Evolutionary conservation across 2,797 vertebrate genomes (phyloP).

Genomic region (Coregonus ussuriensis): DNA sequence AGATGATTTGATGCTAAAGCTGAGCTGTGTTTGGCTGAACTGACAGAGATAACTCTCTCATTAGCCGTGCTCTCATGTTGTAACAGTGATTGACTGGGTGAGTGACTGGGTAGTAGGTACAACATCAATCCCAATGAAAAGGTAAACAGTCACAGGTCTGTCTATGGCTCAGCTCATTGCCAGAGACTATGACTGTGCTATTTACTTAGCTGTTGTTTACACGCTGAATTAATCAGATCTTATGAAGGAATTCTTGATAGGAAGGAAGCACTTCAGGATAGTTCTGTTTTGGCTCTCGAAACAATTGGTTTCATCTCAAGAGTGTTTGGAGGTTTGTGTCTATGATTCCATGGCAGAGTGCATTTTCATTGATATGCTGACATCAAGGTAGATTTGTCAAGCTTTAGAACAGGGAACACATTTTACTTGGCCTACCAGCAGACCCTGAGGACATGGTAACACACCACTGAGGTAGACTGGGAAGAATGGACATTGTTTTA

Average conservation of each 20-base stretch:
- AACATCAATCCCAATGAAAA: not conserved
- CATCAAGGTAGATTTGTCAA: not conserved
- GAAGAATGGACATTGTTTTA: not conserved
- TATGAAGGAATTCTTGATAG: not conserved
- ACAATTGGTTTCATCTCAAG: not conserved
- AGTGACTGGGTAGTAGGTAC: conserved; percentile 5
- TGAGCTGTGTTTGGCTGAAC: not conserved
- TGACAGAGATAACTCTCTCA: not conserved
- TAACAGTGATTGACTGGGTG: not conserved
- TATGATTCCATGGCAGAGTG: not conserved
- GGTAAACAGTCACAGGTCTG: conserved; percentile 15
- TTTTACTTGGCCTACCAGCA: not conserved
- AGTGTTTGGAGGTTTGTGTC: not conserved
- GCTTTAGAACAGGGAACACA: not conserved
- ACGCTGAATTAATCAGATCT: conserved; percentile 9
- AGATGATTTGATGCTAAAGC: too few species aligned
- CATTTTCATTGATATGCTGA: not conserved
- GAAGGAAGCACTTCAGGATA: not conserved
- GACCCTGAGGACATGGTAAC: not conserved
- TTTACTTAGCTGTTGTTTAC: conserved; percentile 30
- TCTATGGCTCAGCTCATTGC: conserved; percentile 10
- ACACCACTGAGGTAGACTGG: not conserved
- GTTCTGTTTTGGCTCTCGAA: conserved; percentile 5
- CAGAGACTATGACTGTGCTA: conserved; percentile 16
- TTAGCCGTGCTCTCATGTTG: not conserved